Evolutionary conservation across 1,140 invertebrate genomes (phyloP), one percentile per base, ranked within the genome.

Genomic region (Euborellia annulipes): DNA sequence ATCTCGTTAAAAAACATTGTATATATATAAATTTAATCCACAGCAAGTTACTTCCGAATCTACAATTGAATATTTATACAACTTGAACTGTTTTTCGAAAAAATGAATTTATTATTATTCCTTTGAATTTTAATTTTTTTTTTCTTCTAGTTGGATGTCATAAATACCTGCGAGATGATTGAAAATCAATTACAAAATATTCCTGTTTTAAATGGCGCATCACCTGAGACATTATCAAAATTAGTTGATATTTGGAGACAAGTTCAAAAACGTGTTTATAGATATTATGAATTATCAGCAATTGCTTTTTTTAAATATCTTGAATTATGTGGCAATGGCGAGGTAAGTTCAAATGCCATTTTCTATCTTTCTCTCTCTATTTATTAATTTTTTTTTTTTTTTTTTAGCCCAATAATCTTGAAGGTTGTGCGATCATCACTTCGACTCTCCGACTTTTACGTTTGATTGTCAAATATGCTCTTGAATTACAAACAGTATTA

Each of bases 391-490:
- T 27, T 27, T 27, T 27, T 27, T 27, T 27, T 27, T 27, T 6
- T 6, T 27, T 48, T 52, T 63, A 64, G 39, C 66, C 66, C 0
- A 66, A 67, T 48, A 63, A 69, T 23, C 66, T 63, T 47, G 75
- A 75, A 23, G 73, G 78, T 54, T 81, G 76, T 51, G 75, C 76
- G 13, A 73, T 78, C 22, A 85, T 93, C 0, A 90, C 83, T 3
- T 87, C 89, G 0, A 94, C 91, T 0, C 64, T 97, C 19, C 66
- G 91, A 45, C 61, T 96, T 2, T 62, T 96, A 2, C 70, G 89
- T 32, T 65, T 96, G 2, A 82, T 96, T 34, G 90, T 94, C 0
- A 95, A 94, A 60, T 88, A 96, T 64, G 86, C 90, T 0, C 74
- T 86, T 55, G 88, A 93, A 51, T 62, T 96, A 23, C 82, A 91